phyloP scores from a whole-genome alignment of 2,888 invertebrate species.

The Torymus aiolomorphi region DNA sequence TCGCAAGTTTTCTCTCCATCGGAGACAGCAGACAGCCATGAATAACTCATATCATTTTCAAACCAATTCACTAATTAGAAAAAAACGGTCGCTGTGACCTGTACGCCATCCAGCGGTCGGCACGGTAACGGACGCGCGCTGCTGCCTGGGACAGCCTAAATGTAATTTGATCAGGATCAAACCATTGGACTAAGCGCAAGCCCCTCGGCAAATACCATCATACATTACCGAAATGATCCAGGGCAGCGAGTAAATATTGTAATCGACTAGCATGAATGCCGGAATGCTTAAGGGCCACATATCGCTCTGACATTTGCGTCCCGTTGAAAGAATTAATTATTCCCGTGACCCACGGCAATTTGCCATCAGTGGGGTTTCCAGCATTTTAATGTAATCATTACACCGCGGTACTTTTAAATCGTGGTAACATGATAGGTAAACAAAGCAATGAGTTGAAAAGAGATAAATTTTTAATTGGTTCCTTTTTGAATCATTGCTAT shows the following conservation, averaged over 20 bases:
- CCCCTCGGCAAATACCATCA: constrained; percentile 7
- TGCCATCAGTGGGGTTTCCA: neutral
- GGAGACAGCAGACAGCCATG: too few relatives aligned
- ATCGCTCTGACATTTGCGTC: neutral
- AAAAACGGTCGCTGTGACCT: neutral
- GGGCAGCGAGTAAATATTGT: constrained; percentile 26
- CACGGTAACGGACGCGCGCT: too few relatives aligned
- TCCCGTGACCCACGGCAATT: neutral
- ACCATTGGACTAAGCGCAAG: neutral
- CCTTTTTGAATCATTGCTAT: too few relatives aligned
- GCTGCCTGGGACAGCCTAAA: neutral
- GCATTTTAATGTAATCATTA: too few relatives aligned
- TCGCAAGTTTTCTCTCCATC: too few relatives aligned
- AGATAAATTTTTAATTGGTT: too few relatives aligned
- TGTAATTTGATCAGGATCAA: constrained; percentile 21
- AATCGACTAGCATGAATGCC: constrained; percentile 20
- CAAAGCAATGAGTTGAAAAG: too few relatives aligned
- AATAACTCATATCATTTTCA: too few relatives aligned
- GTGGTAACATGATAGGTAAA: too few relatives aligned
- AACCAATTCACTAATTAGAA: too few relatives aligned
- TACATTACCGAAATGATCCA: constrained; percentile 26
- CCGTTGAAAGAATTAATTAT: constrained; percentile 17
- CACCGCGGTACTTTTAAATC: too few relatives aligned
- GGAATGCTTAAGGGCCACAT: neutral
- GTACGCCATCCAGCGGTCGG: too few relatives aligned